Evolutionary conservation across 2,113 vertebrate genomes (phyloP), one percentile per base, ranked within the genome.

Genomic region (Lethenteron camtschaticum): DNA sequence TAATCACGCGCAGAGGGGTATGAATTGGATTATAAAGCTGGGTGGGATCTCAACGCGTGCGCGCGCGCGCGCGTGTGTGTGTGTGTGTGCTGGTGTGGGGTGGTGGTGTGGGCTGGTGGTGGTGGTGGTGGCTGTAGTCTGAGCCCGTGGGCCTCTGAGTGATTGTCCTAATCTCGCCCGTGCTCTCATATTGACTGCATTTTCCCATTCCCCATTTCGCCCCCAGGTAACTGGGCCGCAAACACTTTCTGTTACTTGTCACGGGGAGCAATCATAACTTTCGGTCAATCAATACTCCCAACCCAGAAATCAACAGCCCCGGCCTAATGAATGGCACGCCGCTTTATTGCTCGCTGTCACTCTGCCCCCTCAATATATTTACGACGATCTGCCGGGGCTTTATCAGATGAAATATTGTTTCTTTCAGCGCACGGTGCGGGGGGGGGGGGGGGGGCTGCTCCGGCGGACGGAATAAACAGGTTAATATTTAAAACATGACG

Each of bases 121-220:
- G 13, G 59, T 63, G 59, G 13, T 7, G 13, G 59, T 63, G 59
- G 13, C 13, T 63, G 59, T 63, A 18, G 24, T 11, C 24, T n/a
- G n/a, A 66, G n/a, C n/a, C 63, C n/a, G 63, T 24, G 24, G 63
- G 24, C 63, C 24, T 24, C 11, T 66, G 63, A 66, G 24, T 66
- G 24, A 66, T 66, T 66, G 63, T 10, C 63, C 63, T 66, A 66
- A 66, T 66, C 63, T 66, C 24, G 24, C 4, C 63, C 24, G n/a
- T 66, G 63, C 24, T 66, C 63, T 66, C 63, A 66, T 66, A 66
- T 66, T 66, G 63, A 66, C 63, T n/a, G 63, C 63, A 66, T 66
- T 66, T 66, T 66, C 63, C 24, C 41, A 41, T 16, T 66, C 63
- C 63, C 24, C n/a, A 16, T 16, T 66, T 66, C 24, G n/a, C n/a